These are phyloP conservation scores for Thymelicus acteon DNA, from an alignment of 2,888 invertebrate species.

Conservation along the genomic window DNA sequence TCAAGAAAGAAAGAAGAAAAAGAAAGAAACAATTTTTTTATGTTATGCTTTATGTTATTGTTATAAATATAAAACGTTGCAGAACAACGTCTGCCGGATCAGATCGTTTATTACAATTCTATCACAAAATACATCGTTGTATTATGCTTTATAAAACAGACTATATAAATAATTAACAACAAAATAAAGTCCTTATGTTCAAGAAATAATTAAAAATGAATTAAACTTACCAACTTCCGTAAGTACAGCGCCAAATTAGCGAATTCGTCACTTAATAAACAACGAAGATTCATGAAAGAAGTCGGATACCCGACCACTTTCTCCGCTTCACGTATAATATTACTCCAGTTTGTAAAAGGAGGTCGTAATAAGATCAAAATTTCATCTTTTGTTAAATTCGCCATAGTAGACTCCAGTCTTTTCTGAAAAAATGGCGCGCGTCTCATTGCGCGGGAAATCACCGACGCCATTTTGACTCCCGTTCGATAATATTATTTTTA, in stretches of 20 bases:
- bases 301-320: slow-evolving; percentile 85
- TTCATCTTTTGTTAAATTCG: slow-evolving; percentile 78
- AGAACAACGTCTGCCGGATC: too few relatives aligned
- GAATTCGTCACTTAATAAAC: slow-evolving; percentile 86
- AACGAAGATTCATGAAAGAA: slow-evolving; percentile 85
- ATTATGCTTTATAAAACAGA: too few relatives aligned
- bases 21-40: too few relatives aligned
- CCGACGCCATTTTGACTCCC: slow-evolving; percentile 60
- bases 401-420: slow-evolving; percentile 75
- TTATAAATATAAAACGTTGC: too few relatives aligned
- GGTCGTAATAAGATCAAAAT: slow-evolving; percentile 72
- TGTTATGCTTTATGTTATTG: too few relatives aligned
- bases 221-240: slow-evolving; percentile 76
- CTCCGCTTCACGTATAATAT: slow-evolving; percentile 77
- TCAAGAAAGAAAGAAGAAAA: too few relatives aligned
- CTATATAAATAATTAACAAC: background rate
- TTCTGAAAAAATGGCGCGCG: slow-evolving; percentile 72
- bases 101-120: too few relatives aligned
- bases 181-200: background rate
- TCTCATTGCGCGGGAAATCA: slow-evolving; percentile 69
- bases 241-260: slow-evolving; percentile 83
- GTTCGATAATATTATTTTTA: slow-evolving; percentile 34
- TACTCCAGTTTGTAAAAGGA: slow-evolving; percentile 79
- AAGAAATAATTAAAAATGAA: background rate
- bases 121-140: too few relatives aligned